These are phyloP conservation scores for Lipophrys pholis DNA, from an alignment of 2,113 vertebrate genomes.

Conservation along the genomic window DNA sequence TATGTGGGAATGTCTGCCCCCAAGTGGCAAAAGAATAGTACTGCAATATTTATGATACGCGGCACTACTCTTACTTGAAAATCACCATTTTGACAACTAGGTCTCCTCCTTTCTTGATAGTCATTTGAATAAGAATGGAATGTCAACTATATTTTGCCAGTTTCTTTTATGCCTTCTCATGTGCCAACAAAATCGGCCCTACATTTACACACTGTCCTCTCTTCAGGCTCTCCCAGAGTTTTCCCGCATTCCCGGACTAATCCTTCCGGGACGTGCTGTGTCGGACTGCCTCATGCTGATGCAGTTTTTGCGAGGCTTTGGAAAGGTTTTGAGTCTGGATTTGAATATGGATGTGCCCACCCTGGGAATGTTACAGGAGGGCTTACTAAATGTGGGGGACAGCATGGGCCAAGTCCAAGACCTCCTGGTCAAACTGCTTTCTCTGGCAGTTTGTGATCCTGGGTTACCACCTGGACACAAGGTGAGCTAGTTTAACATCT, in stretches of 20 bases:
- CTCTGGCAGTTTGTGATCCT: conserved; percentile 94
- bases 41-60: conserved; percentile 25
- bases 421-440: conserved; percentile 94
- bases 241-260: conserved; percentile 93
- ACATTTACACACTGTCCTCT: conserved; percentile 14
- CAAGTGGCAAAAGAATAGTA: conserved; percentile 64
- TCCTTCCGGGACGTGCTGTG: conserved; percentile 92
- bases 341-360: conserved; percentile 90
- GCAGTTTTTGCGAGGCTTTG: conserved; percentile 96
- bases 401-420: conserved; percentile 97
- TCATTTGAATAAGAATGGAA: neutral
- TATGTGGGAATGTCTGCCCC: conserved; percentile 52
- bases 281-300: conserved; percentile 98
- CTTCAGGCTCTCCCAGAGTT: conserved; percentile 92
- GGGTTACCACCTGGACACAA: conserved; percentile 94
- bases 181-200: neutral
- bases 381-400: conserved; percentile 94
- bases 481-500: conserved; percentile 77
- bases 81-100: conserved; percentile 29
- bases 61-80: conserved; percentile 6
- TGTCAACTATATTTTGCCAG: neutral
- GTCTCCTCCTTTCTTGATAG: neutral
- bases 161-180: neutral
- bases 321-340: conserved; percentile 96
- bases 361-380: conserved; percentile 94